Evolutionary conservation across 2,888 invertebrate genomes (phyloP), one percentile per base, ranked within the genome.

Genomic region (Drosophila lacicola): DNA sequence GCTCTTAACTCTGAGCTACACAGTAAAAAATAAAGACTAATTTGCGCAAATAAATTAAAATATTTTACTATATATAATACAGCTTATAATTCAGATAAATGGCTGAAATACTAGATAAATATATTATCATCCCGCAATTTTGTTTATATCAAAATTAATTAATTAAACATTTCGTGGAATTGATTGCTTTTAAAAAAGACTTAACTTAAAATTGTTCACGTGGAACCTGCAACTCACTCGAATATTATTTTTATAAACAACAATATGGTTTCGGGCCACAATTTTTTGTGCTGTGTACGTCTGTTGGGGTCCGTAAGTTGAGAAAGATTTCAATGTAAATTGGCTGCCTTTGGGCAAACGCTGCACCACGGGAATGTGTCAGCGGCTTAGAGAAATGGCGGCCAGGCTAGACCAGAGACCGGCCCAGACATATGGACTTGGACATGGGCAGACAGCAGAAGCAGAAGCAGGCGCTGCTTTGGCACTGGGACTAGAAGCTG

Each of bases 311-410:
- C 13, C 10, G 13, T 9, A 41, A 53, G 50, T 45, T 63, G 63
- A 54, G 49, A 50, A 70, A 67, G 82, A 81, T 70, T 84, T 84
- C 82, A 82, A 74, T 82, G 76, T 74, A 84, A 82, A 84, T 84
- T 82, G 85, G 79, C 82, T 79, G 64, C 65, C 75, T 56, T 64
- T 74, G 68, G 68, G 53, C 53, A 47, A 64, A 66, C 61, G 34
- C 33, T 42, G 74, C 47, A 51, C 78, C 82, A 72, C 75, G 68
- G 75, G 84, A 81, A 84, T 84, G 82, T 78, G 84, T 81, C 82
- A 75, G 78, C 64, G 68, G 51, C 70, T 78, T 74, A 76, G 75
- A 81, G 75, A 80, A 80, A 80, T 81, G 69, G 70, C 49, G 66
- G 51, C 44, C 57, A 53, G 39, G 29, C 33, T 6, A 54, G 41